phyloP scores from a whole-genome alignment of 2,797 vertebrate genomes.

The Acrossocheilus wenchowensis region DNA sequence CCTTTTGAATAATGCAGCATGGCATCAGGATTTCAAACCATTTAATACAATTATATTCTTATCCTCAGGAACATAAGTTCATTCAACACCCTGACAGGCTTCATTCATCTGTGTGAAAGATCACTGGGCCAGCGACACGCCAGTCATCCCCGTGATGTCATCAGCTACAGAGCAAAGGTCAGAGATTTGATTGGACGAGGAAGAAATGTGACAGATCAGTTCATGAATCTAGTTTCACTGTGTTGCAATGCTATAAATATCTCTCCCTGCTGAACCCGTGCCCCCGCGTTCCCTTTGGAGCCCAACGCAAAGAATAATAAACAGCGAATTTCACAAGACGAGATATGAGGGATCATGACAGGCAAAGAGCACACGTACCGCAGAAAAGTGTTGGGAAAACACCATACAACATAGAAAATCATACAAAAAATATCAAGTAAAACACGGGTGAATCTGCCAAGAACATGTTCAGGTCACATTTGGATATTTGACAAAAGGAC shows the following conservation, averaged over 20 bases:
- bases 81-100: slow-evolving; percentile 57
- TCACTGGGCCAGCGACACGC: slow-evolving; percentile 56
- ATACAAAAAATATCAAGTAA: not conserved
- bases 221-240: not conserved
- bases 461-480: not conserved
- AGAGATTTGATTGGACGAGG: not conserved
- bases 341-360: slow-evolving; percentile 42
- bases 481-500: not conserved
- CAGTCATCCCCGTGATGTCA: slow-evolving; percentile 65
- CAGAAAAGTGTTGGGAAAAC: not conserved
- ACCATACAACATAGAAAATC: not conserved
- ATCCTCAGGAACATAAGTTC: not conserved
- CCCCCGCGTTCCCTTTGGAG: slow-evolving; percentile 14
- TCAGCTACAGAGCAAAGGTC: slow-evolving; percentile 48
- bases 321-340: slow-evolving; percentile 50
- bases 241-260: slow-evolving; percentile 26
- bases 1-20: not conserved
- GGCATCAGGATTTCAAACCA: not conserved
- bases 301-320: slow-evolving; percentile 33
- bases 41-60: not conserved
- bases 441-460: not conserved
- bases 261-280: slow-evolving; percentile 22
- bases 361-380: not conserved
- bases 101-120: slow-evolving; percentile 68
- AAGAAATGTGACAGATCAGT: not conserved